A percentile compares a stretch with the other conserved stretches of the same genome.
Evolutionary conservation across 2,113 vertebrate species (phyloP).

Genomic region (Deroptyus accipitrinus): DNA sequence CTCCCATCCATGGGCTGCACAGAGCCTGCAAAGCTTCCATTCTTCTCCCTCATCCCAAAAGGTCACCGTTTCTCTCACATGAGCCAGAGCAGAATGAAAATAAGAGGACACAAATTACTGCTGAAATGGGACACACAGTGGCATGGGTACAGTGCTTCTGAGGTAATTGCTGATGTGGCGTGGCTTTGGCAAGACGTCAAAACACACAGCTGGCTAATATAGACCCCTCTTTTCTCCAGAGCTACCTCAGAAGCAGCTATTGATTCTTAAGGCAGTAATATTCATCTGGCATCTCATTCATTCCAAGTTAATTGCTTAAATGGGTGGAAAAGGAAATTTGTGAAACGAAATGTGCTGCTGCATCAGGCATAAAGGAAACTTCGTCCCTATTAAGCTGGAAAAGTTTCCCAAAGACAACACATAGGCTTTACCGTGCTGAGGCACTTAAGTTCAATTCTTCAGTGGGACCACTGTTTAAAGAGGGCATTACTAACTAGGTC

Average conservation of each 20-base stretch:
- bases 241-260: conserved; percentile 52
- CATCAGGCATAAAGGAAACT: conserved; percentile 65
- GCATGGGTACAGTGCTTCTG: neutral
- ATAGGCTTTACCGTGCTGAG: conserved; percentile 45
- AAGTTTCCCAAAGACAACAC: conserved; percentile 70
- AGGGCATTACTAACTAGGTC: conserved; percentile 6
- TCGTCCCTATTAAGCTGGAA: conserved; percentile 55
- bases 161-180: neutral
- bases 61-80: neutral
- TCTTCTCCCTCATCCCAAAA: neutral
- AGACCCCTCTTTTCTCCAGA: conserved; percentile 28
- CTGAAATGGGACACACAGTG: neutral
- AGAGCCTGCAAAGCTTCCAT: neutral
- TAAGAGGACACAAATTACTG: neutral
- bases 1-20: neutral
- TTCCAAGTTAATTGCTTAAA: conserved; percentile 63
- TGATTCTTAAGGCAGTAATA: conserved; percentile 51
- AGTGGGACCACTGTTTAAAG: conserved; percentile 58
- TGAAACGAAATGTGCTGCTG: conserved; percentile 54
- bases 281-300: conserved; percentile 62
- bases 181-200: conserved; percentile 7
- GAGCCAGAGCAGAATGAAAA: neutral
- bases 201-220: neutral
- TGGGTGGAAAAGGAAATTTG: conserved; percentile 64
- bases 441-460: conserved; percentile 67